Evolutionary conservation across 2,797 vertebrate species (phyloP).

Genomic region (Pogonophryne albipinna): DNA sequence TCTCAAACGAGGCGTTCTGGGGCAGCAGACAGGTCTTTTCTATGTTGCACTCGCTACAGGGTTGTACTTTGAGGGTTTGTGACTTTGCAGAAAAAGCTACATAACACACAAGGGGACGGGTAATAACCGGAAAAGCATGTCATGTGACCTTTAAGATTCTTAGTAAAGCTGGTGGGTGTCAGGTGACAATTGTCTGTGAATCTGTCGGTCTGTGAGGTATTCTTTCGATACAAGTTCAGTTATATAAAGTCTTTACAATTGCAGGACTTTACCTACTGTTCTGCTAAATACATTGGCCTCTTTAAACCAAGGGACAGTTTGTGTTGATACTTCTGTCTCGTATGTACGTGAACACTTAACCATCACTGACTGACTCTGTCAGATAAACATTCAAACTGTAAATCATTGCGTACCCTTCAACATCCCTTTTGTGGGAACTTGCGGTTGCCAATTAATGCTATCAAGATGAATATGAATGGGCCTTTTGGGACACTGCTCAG

Average conservation of each 20-base stretch:
- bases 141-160: too few species aligned
- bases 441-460: conserved; percentile 1
- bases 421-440: background rate
- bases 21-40: too few species aligned
- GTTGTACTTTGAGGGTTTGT: too few species aligned
- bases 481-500: background rate
- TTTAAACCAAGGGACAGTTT: background rate
- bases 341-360: background rate
- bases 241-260: background rate
- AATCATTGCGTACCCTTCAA: background rate
- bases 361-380: background rate
- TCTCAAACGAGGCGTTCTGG: too few species aligned
- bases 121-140: too few species aligned
- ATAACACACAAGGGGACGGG: too few species aligned
- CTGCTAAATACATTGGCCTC: background rate
- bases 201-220: too few species aligned
- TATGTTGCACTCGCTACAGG: too few species aligned
- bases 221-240: background rate
- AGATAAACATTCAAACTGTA: background rate
- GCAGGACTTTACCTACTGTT: background rate
- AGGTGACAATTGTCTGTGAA: too few species aligned
- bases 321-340: background rate
- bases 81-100: too few species aligned
- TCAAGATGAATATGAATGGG: conserved; percentile 11
- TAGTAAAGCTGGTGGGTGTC: too few species aligned